Evolutionary conservation across 2,113 vertebrate genomes (phyloP).

Genomic region (Platysternon megacephalum): DNA sequence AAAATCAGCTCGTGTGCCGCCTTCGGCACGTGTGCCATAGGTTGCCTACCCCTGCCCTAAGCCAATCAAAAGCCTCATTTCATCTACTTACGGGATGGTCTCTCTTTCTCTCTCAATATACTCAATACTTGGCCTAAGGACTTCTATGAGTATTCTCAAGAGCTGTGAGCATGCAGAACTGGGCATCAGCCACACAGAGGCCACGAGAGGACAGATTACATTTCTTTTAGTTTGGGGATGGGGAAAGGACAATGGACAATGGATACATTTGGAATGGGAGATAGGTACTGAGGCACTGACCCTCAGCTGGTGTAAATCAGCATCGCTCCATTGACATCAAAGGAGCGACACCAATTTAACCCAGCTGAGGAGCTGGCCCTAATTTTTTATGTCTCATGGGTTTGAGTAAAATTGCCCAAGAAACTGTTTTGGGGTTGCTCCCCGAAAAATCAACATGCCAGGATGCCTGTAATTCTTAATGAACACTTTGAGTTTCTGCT

Average conservation of each 20-base stretch:
- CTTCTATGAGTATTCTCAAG: not conserved
- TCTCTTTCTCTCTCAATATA: not conserved
- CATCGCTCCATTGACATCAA: not conserved
- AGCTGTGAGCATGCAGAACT: not conserved
- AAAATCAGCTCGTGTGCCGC: no score
- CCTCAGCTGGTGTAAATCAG: not conserved
- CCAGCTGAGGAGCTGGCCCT: not conserved
- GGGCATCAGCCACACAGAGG: not conserved
- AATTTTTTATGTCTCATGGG: not conserved
- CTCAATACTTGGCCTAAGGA: not conserved
- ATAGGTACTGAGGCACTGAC: not conserved
- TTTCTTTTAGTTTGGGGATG: not conserved
- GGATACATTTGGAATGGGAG: not conserved
- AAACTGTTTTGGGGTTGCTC: not conserved
- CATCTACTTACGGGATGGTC: not conserved
- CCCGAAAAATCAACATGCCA: not conserved
- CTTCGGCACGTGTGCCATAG: no score
- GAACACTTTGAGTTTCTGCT: not conserved
- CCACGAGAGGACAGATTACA: not conserved
- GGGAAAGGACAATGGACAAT: not conserved
- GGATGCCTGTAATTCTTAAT: slow-evolving; percentile 7
- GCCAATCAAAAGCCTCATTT: not conserved
- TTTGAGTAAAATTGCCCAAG: not conserved
- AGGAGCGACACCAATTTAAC: not conserved
- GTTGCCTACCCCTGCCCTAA: no score